Evolutionary conservation across 2,113 vertebrate genomes (phyloP).

Genomic region (Leiothrix lutea): DNA sequence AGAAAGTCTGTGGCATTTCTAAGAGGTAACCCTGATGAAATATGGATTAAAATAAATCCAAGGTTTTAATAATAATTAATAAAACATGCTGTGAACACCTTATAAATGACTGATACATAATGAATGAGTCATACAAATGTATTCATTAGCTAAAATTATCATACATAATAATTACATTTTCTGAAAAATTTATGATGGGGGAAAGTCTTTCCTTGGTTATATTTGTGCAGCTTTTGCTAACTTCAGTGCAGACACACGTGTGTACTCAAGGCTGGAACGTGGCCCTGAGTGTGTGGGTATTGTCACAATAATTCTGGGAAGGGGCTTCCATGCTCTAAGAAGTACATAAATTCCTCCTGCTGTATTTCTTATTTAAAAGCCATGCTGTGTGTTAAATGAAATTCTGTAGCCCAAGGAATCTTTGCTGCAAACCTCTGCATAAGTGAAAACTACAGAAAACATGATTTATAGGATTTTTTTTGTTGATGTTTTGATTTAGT

Average conservation of each 20-base stretch:
- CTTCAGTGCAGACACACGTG: not conserved
- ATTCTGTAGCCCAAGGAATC: constrained; percentile 61
- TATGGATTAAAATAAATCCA: not conserved
- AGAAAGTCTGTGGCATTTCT: not conserved
- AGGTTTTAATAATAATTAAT: not conserved
- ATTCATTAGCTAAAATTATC: constrained; percentile 28
- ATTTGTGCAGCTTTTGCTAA: not conserved
- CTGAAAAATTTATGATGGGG: not conserved
- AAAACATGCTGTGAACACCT: not conserved
- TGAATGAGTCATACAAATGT: not conserved
- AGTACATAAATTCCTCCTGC: not conserved
- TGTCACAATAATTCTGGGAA: not conserved
- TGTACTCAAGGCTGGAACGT: not conserved
- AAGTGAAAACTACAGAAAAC: not conserved
- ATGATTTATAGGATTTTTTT: constrained; percentile 32
- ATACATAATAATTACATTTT: constrained; percentile 11
- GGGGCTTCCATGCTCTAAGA: not conserved
- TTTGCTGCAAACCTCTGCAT: not conserved
- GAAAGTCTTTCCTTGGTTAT: not conserved
- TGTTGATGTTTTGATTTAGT: not conserved
- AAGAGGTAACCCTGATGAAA: not conserved
- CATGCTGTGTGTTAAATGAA: constrained; percentile 45
- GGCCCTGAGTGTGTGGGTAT: not conserved
- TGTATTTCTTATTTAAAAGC: constrained; percentile 37
- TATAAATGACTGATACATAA: not conserved